Evolutionary conservation across 2,888 invertebrate species (phyloP).

Genomic region (Plusia festucae): DNA sequence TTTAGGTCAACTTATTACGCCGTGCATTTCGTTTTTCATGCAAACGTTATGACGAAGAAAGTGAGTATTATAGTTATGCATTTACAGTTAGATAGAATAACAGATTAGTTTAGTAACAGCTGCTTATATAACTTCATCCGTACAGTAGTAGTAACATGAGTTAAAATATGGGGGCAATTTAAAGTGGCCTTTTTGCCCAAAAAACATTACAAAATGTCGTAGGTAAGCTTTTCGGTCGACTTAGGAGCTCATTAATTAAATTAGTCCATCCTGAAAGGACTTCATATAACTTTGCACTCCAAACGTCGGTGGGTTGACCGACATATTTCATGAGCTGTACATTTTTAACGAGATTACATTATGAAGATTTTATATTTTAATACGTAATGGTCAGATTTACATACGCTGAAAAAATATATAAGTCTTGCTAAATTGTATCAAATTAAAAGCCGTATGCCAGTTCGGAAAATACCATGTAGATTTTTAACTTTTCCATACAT

Average conservation of each 20-base stretch:
- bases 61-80: no score
- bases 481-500: no score
- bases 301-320: conserved; percentile 9
- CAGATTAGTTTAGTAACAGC: no score
- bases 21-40: no score
- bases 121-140: no score
- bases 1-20: no score
- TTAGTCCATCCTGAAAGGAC: conserved; percentile 27
- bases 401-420: conserved; percentile 2
- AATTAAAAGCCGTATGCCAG: no score
- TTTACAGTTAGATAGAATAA: no score
- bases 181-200: background rate
- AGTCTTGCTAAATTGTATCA: background rate
- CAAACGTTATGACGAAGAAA: no score
- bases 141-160: no score
- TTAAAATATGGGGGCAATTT: background rate
- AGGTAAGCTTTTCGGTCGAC: conserved; percentile 6
- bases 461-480: no score
- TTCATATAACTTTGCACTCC: conserved; percentile 32
- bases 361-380: conserved; percentile 26
- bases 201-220: conserved; percentile 10
- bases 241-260: conserved; percentile 20
- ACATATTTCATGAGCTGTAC: conserved; percentile 33
- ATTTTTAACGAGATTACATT: conserved; percentile 46
- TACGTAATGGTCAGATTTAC: conserved; percentile 4